A percentile compares a stretch with the other conserved stretches of the same genome.
phyloP scores from a whole-genome alignment of 2,797 vertebrate genomes.

The Yasuhikotakia modesta region DNA sequence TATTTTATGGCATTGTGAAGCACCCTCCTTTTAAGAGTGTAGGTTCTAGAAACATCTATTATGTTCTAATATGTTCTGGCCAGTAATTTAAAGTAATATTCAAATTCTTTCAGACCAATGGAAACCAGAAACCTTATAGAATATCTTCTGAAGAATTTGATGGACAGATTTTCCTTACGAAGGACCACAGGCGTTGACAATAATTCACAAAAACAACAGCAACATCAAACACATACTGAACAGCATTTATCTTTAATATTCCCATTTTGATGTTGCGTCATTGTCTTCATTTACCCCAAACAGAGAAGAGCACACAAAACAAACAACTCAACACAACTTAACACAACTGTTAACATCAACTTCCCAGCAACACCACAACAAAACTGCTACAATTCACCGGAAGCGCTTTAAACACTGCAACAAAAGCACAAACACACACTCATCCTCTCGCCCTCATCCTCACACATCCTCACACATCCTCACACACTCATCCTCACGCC shows the following conservation, averaged over 20 bases:
- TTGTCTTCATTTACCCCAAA: constrained; percentile 9
- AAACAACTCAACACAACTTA: too few relatives aligned
- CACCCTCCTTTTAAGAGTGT: not conserved
- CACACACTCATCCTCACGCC: too few relatives aligned
- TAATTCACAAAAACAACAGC: not conserved
- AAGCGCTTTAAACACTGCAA: constrained; percentile 59
- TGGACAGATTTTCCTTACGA: not conserved
- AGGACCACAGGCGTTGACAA: not conserved
- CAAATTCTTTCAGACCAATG: constrained; percentile 1
- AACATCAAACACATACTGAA: not conserved
- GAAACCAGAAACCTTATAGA: constrained; percentile 5
- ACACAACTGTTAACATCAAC: constrained; percentile 14
- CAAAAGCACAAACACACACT: constrained; percentile 58
- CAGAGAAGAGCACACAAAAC: not conserved
- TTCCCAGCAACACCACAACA: constrained; percentile 70
- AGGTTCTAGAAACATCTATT: not conserved
- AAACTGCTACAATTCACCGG: constrained; percentile 50
- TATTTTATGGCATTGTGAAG: too few relatives aligned
- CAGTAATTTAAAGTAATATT: too few relatives aligned
- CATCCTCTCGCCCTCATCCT: constrained; percentile 30
- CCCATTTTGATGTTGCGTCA: not conserved
- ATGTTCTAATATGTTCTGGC: not conserved
- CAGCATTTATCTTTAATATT: not conserved
- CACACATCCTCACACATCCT: constrained; percentile 34
- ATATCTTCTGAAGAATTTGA: not conserved